Conservation (phyloP, 2,113 vertebrate genomes). For the Heterotis niloticus region DNA sequence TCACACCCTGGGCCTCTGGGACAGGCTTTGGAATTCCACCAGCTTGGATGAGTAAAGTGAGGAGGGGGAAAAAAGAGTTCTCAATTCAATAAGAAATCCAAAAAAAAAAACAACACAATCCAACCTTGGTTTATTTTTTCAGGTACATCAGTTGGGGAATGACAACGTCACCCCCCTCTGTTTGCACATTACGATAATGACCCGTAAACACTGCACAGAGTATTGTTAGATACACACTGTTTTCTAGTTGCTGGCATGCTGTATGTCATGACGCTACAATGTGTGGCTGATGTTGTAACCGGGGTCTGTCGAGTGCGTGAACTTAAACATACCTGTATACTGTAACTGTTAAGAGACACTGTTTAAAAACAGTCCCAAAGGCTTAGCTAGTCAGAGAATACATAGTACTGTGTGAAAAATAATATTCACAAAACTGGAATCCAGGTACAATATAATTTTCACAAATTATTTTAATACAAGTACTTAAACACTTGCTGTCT, state of each 20-base stretch:
- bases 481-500: conserved; percentile 21
- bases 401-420: conserved; percentile 31
- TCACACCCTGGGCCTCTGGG: too few relatives aligned
- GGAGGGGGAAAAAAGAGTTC: background rate
- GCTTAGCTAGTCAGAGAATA: conserved; percentile 32
- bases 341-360: conserved; percentile 16
- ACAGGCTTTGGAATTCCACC: background rate
- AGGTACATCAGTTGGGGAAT: conserved; percentile 38
- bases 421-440: conserved; percentile 38
- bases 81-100: background rate
- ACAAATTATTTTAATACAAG: conserved; percentile 40
- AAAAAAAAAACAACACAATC: conserved; percentile 18
- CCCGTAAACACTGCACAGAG: conserved; percentile 40
- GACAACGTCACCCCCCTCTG: conserved; percentile 25
- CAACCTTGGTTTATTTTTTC: conserved; percentile 35
- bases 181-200: conserved; percentile 40
- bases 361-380: conserved; percentile 17
- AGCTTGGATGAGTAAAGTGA: background rate
- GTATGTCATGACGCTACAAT: conserved; percentile 35
- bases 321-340: conserved; percentile 27
- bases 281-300: conserved; percentile 23
- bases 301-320: conserved; percentile 29
- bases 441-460: conserved; percentile 33
- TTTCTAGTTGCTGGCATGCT: conserved; percentile 42
- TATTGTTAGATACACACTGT: conserved; percentile 32